Evolutionary conservation across 2,113 vertebrate species (phyloP), one percentile per base, ranked within the genome.

Genomic region (Chloroceryle aenea): DNA sequence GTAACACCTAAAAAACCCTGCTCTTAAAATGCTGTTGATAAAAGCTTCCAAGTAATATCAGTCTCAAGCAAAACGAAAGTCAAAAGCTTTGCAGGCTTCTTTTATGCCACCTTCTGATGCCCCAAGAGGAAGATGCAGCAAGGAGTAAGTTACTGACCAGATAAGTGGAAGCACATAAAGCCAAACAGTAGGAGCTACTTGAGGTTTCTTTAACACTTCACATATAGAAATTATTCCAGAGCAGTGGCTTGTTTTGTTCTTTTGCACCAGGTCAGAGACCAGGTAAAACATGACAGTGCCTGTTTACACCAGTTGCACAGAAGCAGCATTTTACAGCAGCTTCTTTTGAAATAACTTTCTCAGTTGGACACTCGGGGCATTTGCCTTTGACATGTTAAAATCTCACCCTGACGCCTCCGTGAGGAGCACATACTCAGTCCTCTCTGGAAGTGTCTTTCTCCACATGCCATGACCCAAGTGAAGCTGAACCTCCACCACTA

Each of bases 401-500:
- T 18, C 56, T 78, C 56, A 22, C 14, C 29, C 27, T 12, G 45
- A 21, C 66, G 59, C 38, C 4, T n/a, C 53, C 30, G 10, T 7
- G 68, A 61, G 2, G 0, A 59, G 58, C 20, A 53, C 47, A 7
- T 19, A 50, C 23, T 25, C 3, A 47, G 55, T 76, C 94, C 94
- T 95, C 78, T 86, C 85, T 68, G 1, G 6, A 15, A 47, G 2
- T 0, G 23, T 5, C 87, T 29, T 74, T 47, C 69, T 53, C 40
- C 1, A 2, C 0, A 5, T 7, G 7, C 25, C 48, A 21, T 1
- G 75, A 42, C 8, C 29, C 7, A 1, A 68, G 15, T 1, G 47
- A n/a, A 84, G 71, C 52, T 0, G 0, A 29, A 22, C 50, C 27
- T n/a, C 53, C 73, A 79, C 9, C 59, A 34, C 2, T 1, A 23